Evolutionary conservation across 2,113 vertebrate species (phyloP).

Genomic region (Pontoporia blainvillei): DNA sequence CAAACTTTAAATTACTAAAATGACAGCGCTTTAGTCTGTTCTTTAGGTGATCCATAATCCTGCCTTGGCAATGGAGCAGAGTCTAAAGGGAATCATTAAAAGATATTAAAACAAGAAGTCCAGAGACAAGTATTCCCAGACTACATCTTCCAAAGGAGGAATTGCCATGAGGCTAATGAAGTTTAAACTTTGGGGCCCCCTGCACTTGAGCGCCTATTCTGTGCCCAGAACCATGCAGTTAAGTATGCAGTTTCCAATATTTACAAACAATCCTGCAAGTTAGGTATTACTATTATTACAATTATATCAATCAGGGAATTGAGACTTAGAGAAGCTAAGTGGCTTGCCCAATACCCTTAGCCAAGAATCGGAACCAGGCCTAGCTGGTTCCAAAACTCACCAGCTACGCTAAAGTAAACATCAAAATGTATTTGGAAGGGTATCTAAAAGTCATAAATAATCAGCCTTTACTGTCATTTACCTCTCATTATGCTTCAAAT

Average conservation of each 20-base stretch:
- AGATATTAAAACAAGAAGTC: not conserved
- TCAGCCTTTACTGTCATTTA: not conserved
- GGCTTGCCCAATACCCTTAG: not conserved
- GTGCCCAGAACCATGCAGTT: constrained; percentile 3
- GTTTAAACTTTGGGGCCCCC: not conserved
- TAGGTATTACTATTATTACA: not conserved
- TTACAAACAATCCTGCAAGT: not conserved
- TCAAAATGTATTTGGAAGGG: not conserved
- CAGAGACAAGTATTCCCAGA: not conserved
- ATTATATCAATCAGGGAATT: not conserved
- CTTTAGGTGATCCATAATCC: not conserved
- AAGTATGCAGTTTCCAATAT: not conserved
- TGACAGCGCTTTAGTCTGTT: not conserved
- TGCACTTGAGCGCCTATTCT: not conserved
- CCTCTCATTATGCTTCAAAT: not conserved
- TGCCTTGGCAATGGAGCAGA: not conserved
- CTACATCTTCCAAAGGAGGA: not conserved
- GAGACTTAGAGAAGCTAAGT: not conserved
- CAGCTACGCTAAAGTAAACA: not conserved
- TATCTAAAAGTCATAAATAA: not conserved
- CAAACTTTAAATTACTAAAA: not conserved
- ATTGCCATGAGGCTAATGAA: not conserved
- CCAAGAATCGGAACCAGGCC: not conserved
- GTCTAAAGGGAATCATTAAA: not conserved
- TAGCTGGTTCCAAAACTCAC: not conserved